Conservation (phyloP, 2,888 invertebrate genomes). For the Coleophora flavipennella region DNA sequence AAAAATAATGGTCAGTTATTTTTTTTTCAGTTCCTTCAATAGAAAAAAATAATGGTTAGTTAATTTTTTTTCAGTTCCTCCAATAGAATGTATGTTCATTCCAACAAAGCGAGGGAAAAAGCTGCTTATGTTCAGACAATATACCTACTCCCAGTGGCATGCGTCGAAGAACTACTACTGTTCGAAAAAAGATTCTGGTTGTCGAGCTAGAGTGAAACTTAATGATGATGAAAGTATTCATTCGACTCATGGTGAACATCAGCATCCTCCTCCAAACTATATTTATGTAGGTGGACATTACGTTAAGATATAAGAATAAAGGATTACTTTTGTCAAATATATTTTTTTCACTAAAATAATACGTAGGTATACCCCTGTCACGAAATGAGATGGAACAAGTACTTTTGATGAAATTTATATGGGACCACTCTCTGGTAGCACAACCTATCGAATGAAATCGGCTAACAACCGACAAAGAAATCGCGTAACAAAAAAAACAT, state of each 20-base stretch:
- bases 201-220: slow-evolving; percentile 20
- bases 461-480: no score
- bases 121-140: slow-evolving; percentile 21
- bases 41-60: no score
- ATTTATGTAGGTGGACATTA: background rate
- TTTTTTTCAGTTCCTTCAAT: no score
- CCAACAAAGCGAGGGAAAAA: slow-evolving; percentile 21
- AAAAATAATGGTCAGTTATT: no score
- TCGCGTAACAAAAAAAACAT: no score
- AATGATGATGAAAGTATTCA: slow-evolving; percentile 12
- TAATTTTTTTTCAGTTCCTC: background rate
- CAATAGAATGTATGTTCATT: slow-evolving; percentile 16
- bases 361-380: no score
- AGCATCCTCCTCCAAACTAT: slow-evolving; percentile 17
- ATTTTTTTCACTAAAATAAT: no score
- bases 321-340: no score
- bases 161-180: slow-evolving; percentile 9
- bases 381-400: no score
- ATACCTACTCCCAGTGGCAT: slow-evolving; percentile 17
- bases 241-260: slow-evolving; percentile 14
- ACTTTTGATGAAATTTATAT: no score
- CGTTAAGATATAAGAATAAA: background rate
- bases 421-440: no score
- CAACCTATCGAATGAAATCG: no score
- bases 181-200: slow-evolving; percentile 15